phyloP scores from a whole-genome alignment of 1,140 invertebrate genomes.

The Pseudomyrmex dendroicus region DNA sequence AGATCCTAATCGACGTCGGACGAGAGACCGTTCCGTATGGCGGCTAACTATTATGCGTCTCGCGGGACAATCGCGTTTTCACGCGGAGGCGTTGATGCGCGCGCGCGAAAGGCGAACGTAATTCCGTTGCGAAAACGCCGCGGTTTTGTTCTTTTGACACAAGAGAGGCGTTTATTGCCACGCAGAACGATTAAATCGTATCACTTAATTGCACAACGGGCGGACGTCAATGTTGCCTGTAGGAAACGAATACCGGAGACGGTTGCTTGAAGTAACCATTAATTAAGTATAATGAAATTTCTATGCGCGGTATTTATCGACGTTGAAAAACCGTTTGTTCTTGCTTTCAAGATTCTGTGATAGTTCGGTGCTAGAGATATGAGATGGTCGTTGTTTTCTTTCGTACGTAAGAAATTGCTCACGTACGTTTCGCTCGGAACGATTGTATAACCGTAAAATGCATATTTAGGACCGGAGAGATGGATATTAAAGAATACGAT shows the following conservation, averaged over 20 bases:
- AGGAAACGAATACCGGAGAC: conserved; percentile 4
- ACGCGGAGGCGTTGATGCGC: conserved; percentile 59
- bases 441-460: conserved; percentile 36
- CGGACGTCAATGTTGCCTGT: not conserved
- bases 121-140: conserved; percentile 43
- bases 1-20: conserved; percentile 61
- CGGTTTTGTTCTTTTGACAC: conserved; percentile 6
- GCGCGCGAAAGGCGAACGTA: conserved; percentile 25
- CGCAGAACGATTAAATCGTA: conserved; percentile 27
- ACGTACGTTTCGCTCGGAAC: conserved; percentile 1
- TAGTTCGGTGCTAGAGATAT: not conserved
- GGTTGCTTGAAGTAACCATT: conserved; percentile 18
- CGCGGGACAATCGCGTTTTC: conserved; percentile 58
- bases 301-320: not conserved
- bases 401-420: conserved; percentile 20
- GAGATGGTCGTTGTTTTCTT: conserved; percentile 3
- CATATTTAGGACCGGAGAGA: conserved; percentile 28
- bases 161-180: conserved; percentile 19
- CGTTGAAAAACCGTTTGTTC: conserved; percentile 7
- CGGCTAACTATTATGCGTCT: conserved; percentile 47
- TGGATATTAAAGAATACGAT: conserved; percentile 26
- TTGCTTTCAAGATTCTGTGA: not conserved
- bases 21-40: conserved; percentile 42
- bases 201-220: conserved; percentile 22
- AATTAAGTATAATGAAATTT: conserved; percentile 38